These are phyloP conservation scores for Danio jaintianensis DNA, from an alignment of 2,797 vertebrate genomes.

Conservation along the genomic window DNA sequence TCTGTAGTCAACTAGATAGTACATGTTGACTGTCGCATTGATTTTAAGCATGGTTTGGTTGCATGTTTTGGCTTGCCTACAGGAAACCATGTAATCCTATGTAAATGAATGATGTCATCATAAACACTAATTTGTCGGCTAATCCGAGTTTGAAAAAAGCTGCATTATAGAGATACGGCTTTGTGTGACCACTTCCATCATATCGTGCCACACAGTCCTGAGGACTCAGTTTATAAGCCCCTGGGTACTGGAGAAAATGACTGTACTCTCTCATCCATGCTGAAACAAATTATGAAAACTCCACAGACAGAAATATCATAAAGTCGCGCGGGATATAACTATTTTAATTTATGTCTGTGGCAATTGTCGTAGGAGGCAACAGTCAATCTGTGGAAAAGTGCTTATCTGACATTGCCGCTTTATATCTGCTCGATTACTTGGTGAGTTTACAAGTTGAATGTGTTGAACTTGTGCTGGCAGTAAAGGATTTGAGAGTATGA, in stretches of 20 bases:
- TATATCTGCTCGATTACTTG: conserved; percentile 15
- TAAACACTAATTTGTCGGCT: conserved; percentile 50
- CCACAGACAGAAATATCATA: conserved; percentile 53
- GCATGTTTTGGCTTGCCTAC: neutral
- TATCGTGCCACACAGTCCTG: conserved; percentile 39
- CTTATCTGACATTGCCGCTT: conserved; percentile 38
- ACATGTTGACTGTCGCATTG: neutral
- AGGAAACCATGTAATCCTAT: conserved; percentile 7
- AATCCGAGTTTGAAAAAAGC: conserved; percentile 47
- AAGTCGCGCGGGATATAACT: conserved; percentile 45
- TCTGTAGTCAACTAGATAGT: neutral
- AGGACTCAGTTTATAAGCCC: conserved; percentile 50
- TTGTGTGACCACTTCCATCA: conserved; percentile 42
- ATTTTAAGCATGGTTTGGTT: conserved; percentile 15
- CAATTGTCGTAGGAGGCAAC: conserved; percentile 42
- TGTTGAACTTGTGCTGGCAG: neutral
- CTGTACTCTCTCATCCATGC: conserved; percentile 46
- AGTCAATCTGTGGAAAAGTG: conserved; percentile 43
- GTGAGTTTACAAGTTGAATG: neutral
- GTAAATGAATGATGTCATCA: conserved; percentile 40
- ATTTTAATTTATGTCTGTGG: conserved; percentile 55
- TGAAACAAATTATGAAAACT: conserved; percentile 57
- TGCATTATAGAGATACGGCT: conserved; percentile 48
- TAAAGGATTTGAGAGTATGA: neutral
- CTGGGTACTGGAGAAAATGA: conserved; percentile 46